Evolutionary conservation across 30 jellyfish, hydroid and myxozoan genomes (phyloP), one percentile per base, ranked within the genome.

Genomic region (Hydractinia echinata): DNA sequence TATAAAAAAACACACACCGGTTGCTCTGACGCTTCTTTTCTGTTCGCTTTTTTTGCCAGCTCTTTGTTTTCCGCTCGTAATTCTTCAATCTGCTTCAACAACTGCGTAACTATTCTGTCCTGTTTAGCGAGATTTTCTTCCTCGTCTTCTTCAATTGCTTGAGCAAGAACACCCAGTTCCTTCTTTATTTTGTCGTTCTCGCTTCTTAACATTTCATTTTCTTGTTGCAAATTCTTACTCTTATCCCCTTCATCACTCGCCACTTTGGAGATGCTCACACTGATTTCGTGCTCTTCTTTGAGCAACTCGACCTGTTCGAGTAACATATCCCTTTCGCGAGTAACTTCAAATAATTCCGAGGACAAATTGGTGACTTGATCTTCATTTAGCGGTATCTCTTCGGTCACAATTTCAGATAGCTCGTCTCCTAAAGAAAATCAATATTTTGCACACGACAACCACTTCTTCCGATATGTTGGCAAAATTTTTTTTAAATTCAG

Each of bases 291-390:
- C 53, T 82, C 89, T 13, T 82, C 89, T 53, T 82, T 80, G 8
- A 76, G 66, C 54, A 84, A 82, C 49, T 89, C 96, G 39, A 89
- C 76, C 74, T 89, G 95, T 61, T 61, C 91, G 1, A 89, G 76
- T 5, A 89, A 84, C 91, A 83, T 84, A 81, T 89, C 96, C 39
- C 96, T 53, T 66, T 89, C 96, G 53, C 95, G 85, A 61, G 79
- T 60, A 19, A 66, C 67, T 60, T 80, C 87, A 44, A 54, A 52
- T 51, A 88, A 81, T 64, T 88, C 94, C 7, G 71, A 71, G 39
- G 79, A 67, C 78, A 88, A 54, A 20, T 72, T 88, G 18, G 74
- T 86, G 39, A 88, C 83, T 64, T 88, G 87, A 54, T 88, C 96
- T 52, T 87, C 96, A 53, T 71, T 87, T 52, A 54, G 69, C 67